Conservation (phyloP, 2,113 vertebrate genomes). For the Gymnobelideus leadbeateri region DNA sequence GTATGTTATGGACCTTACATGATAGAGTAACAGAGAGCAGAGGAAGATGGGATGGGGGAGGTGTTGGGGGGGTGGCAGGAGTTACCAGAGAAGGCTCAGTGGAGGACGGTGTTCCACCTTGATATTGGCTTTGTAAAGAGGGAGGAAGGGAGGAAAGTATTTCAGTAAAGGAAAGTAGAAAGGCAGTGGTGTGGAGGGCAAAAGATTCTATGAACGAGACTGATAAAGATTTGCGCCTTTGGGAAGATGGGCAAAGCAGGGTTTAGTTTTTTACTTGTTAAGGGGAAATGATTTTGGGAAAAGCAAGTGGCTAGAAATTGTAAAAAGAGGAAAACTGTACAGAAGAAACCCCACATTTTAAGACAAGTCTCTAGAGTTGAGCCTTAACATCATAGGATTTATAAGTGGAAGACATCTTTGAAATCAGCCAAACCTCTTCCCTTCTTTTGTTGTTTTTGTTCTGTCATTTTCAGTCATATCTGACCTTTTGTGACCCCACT, state of each 20-base stretch:
- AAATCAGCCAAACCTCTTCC: not conserved
- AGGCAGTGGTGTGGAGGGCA: not conserved
- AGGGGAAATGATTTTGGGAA: not conserved
- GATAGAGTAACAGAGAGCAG: not conserved
- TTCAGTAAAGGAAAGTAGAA: not conserved
- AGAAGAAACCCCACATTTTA: not conserved
- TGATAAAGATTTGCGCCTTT: not conserved
- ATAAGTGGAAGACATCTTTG: not conserved
- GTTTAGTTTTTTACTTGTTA: not conserved
- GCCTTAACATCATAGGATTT: not conserved
- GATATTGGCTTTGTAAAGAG: not conserved
- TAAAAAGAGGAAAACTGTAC: not conserved
- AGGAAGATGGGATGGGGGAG: not conserved
- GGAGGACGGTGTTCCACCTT: not conserved
- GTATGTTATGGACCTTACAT: not conserved
- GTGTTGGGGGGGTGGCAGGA: not conserved
- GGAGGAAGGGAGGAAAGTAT: not conserved
- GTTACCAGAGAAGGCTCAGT: not conserved
- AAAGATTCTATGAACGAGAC: not conserved
- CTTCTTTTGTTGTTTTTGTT: not conserved
- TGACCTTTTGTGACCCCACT: not conserved
- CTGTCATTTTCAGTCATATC: not conserved
- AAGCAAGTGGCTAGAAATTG: not conserved
- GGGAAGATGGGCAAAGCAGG: not conserved
- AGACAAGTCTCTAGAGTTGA: not conserved